These are phyloP conservation scores for Macquaria ambigua DNA, from an alignment of 2,113 vertebrate species.

Conservation along the genomic window DNA sequence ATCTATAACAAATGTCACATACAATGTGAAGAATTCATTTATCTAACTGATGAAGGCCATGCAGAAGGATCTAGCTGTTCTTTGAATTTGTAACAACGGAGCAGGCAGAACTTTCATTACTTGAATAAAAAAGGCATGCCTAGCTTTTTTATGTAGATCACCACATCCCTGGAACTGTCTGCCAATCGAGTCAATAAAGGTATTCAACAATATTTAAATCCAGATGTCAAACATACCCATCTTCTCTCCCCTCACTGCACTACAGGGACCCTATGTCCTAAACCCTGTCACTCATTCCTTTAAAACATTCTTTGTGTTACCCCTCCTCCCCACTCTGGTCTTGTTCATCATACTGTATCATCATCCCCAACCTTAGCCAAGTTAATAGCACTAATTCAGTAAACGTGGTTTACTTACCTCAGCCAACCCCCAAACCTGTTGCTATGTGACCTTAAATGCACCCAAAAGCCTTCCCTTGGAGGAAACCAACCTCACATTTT, in stretches of 20 bases:
- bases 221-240: neutral
- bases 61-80: constrained; percentile 40
- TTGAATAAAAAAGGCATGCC: neutral
- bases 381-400: neutral
- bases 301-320: neutral
- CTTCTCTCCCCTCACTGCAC: neutral
- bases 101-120: neutral
- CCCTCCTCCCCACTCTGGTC: neutral
- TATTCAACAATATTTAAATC: neutral
- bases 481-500: neutral
- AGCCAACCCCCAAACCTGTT: neutral
- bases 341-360: neutral
- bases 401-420: neutral
- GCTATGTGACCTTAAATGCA: neutral
- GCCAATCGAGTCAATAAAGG: neutral
- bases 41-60: constrained; percentile 66
- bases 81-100: neutral
- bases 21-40: constrained; percentile 70
- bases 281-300: constrained; percentile 5
- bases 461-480: neutral
- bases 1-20: constrained; percentile 74
- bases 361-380: neutral
- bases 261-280: neutral
- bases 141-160: neutral
- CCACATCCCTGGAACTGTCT: neutral